Percentiles rank a stretch among this genome's conserved stretches.
These are phyloP conservation scores for Perizoma flavofasciatum DNA, from an alignment of 2,888 invertebrate species.

Conservation along the genomic window DNA sequence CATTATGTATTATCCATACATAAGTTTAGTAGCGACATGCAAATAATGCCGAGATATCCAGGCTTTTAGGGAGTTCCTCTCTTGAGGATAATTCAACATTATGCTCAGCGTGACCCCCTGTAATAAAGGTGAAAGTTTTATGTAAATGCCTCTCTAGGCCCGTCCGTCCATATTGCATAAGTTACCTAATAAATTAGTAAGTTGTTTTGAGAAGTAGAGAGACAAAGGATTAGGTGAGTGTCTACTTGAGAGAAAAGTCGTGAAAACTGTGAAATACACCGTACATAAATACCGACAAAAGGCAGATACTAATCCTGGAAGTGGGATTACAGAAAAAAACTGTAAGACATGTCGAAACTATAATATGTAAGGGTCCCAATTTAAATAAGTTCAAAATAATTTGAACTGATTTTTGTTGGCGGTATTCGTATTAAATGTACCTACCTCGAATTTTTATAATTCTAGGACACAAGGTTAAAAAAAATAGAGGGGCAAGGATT, in stretches of 20 bases:
- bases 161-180: constrained; percentile 49
- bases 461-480: too few species aligned
- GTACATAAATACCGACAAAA: too few species aligned
- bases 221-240: neutral
- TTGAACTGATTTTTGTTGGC: too few species aligned
- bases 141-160: constrained; percentile 48
- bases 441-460: too few species aligned
- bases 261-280: constrained; percentile 24
- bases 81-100: constrained; percentile 33
- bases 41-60: constrained; percentile 13
- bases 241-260: neutral
- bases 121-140: constrained; percentile 56
- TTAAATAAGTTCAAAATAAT: too few species aligned
- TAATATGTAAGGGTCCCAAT: too few species aligned
- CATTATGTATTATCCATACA: constrained; percentile 7
- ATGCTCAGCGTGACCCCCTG: constrained; percentile 31
- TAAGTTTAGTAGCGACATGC: neutral
- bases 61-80: constrained; percentile 35
- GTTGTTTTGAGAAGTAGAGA: constrained; percentile 36
- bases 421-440: too few species aligned
- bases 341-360: constrained; percentile 18
- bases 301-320: constrained; percentile 15
- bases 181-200: constrained; percentile 56
- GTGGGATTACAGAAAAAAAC: constrained; percentile 21
- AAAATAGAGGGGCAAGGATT: too few species aligned